Evolutionary conservation across 1,140 invertebrate species (phyloP).

Genomic region (Anastatus disparis): DNA sequence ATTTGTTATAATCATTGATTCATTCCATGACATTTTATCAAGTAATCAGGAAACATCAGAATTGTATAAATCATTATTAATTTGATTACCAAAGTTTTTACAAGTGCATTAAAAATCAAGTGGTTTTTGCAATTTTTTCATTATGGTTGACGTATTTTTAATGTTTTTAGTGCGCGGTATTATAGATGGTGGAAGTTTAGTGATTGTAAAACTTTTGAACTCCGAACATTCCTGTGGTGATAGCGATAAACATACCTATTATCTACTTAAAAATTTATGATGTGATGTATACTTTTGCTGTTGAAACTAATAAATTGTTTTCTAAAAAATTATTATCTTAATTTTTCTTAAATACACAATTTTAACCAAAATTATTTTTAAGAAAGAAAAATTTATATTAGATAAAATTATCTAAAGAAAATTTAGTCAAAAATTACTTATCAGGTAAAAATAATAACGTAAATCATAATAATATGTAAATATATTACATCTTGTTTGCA

Average conservation of each 20-base stretch:
- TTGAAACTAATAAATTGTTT: conserved; percentile 35
- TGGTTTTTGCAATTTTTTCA: background rate
- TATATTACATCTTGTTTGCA: conserved; percentile 53
- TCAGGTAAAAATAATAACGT: conserved; percentile 21
- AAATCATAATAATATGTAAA: conserved; percentile 50
- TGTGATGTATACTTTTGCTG: conserved; percentile 17
- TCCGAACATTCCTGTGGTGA: conserved; percentile 30
- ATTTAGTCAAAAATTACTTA: too few relatives aligned
- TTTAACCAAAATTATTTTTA: too few relatives aligned
- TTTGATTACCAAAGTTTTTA: conserved; percentile 33
- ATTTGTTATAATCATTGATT: too few relatives aligned
- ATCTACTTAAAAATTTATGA: conserved; percentile 5
- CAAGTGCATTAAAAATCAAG: background rate
- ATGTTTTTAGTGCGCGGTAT: background rate
- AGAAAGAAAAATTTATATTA: too few relatives aligned
- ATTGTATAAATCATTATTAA: background rate
- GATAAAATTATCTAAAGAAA: too few relatives aligned
- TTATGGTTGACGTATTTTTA: conserved; percentile 5
- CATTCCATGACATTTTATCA: too few relatives aligned
- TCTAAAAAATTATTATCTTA: conserved; percentile 4
- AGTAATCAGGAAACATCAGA: background rate
- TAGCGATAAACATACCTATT: conserved; percentile 2
- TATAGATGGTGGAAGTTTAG: conserved; percentile 24
- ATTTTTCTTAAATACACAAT: background rate
- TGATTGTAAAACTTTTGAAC: background rate